Conservation (phyloP, 2,113 vertebrate genomes). For the Rhagologus leucostigma region DNA sequence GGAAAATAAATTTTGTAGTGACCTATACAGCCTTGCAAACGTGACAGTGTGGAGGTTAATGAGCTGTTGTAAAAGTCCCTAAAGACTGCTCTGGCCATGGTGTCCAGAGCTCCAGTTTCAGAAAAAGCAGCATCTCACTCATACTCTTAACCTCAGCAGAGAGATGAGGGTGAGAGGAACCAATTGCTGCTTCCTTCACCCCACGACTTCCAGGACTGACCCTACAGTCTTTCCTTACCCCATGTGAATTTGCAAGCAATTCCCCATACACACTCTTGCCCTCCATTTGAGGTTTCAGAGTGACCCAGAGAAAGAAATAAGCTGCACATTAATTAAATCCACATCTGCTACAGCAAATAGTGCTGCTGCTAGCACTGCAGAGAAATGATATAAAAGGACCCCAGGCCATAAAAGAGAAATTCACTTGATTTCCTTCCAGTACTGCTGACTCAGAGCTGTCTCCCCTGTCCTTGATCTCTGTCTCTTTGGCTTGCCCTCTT, state of each 20-base stretch:
- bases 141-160: background rate
- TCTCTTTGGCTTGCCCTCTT: background rate
- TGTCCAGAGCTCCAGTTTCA: background rate
- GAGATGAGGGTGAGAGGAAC: background rate
- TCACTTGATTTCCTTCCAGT: conserved; percentile 9
- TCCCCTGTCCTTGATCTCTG: background rate
- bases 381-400: conserved; percentile 25
- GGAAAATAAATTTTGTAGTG: background rate
- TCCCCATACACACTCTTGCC: background rate
- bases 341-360: conserved; percentile 24
- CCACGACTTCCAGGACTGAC: background rate
- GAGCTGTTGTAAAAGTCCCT: background rate
- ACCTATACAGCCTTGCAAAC: background rate
- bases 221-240: background rate
- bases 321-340: conserved; percentile 35
- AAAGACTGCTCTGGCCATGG: background rate
- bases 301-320: conserved; percentile 8
- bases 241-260: background rate
- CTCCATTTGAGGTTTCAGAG: background rate
- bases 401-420: background rate
- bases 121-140: background rate
- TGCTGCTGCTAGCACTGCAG: conserved; percentile 16
- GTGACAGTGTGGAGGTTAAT: background rate
- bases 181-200: background rate
- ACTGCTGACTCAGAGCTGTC: background rate